phyloP scores from a whole-genome alignment of 2,113 vertebrate species.

The Salvelinus fontinalis region DNA sequence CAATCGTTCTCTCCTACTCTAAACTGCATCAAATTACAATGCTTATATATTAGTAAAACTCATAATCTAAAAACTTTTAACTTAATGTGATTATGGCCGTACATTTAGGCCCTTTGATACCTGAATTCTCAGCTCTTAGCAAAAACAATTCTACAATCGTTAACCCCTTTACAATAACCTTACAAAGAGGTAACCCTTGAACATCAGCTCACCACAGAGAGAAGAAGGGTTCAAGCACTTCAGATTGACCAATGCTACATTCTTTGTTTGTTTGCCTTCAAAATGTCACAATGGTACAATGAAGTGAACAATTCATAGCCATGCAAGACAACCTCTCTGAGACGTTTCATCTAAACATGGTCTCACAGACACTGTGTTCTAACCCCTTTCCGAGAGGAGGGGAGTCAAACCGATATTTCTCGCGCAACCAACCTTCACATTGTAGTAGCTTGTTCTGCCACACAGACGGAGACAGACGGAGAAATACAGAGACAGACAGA shows the following conservation, averaged over 20 bases:
- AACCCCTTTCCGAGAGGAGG: not conserved
- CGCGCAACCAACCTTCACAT: not conserved
- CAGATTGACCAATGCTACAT: conserved; percentile 13
- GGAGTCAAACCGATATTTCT: not conserved
- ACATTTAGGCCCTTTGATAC: conserved; percentile 7
- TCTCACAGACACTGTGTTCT: conserved; percentile 4
- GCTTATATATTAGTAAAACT: conserved; percentile 10
- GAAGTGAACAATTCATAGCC: conserved; percentile 10
- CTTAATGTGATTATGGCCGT: not conserved
- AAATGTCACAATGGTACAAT: conserved; percentile 18
- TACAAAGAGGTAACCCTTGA: not conserved
- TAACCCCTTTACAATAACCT: not conserved
- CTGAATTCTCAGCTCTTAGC: not conserved
- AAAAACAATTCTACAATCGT: not conserved
- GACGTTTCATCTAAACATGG: not conserved
- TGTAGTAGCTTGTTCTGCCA: not conserved
- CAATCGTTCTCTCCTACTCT: not conserved
- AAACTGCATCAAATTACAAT: conserved; percentile 46
- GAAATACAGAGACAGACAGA: not conserved
- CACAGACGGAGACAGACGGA: not conserved
- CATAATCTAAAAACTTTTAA: not conserved
- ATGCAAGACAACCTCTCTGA: conserved; percentile 19
- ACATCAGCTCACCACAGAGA: conserved; percentile 2
- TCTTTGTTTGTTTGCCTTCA: conserved; percentile 16
- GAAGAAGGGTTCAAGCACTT: not conserved